These are phyloP conservation scores for Lasius fuliginosus DNA, from an alignment of 2,888 invertebrate genomes.

Conservation along the genomic window DNA sequence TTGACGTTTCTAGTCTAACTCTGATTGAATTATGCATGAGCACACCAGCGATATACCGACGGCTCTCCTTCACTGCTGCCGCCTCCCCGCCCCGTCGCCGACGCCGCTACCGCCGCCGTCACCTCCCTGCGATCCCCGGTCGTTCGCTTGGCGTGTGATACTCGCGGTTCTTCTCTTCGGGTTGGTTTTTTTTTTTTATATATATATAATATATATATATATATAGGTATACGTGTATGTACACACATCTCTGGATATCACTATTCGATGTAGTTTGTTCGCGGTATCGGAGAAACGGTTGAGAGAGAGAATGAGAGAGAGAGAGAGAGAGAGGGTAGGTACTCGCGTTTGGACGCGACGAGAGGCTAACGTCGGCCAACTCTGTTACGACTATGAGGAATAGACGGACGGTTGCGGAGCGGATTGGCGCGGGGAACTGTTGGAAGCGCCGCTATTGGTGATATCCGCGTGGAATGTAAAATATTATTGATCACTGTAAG, in stretches of 20 bases:
- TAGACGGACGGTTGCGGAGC: neutral
- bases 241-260: conserved; percentile 4
- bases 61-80: conserved; percentile 71
- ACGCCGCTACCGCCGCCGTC: conserved; percentile 14
- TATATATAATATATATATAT: conserved; percentile 15
- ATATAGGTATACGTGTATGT: neutral
- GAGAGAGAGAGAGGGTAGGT: neutral
- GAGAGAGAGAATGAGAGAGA: neutral
- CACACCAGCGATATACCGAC: conserved; percentile 83
- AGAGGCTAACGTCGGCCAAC: conserved; percentile 33
- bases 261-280: conserved; percentile 33
- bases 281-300: conserved; percentile 34
- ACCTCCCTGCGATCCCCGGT: conserved; percentile 42
- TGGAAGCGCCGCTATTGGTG: conserved; percentile 36
- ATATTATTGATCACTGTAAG: conserved; percentile 41
- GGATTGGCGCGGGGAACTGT: conserved; percentile 1
- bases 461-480: conserved; percentile 34
- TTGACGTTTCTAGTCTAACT: conserved; percentile 87
- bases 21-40: conserved; percentile 87
- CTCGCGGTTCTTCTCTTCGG: conserved; percentile 10
- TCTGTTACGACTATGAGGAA: conserved; percentile 24
- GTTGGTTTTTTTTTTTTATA: conserved; percentile 6
- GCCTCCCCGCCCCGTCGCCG: conserved; percentile 34
- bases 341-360: conserved; percentile 18
- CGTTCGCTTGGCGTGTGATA: conserved; percentile 44